phyloP scores from a whole-genome alignment of 2,888 invertebrate species.

The Frankliniella fusca region DNA sequence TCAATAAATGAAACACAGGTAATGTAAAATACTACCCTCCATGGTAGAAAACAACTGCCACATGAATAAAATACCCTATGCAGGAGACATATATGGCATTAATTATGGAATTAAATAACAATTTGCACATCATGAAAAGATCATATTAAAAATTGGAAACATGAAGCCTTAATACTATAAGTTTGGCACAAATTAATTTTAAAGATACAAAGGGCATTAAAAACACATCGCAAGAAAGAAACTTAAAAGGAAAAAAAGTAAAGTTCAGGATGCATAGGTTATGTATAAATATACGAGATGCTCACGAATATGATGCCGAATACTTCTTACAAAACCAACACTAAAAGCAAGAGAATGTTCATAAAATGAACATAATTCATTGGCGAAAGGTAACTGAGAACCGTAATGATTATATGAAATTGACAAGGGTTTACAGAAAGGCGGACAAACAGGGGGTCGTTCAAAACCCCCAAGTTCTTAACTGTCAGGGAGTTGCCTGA shows the following conservation, averaged over 20 bases:
- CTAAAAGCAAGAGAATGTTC: neutral
- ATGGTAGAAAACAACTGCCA: too few species aligned
- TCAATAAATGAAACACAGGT: neutral
- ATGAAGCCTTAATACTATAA: too few species aligned
- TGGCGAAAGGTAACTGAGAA: neutral
- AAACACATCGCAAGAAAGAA: neutral
- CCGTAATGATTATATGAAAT: neutral
- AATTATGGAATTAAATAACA: neutral
- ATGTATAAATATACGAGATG: neutral
- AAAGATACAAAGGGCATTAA: neutral
- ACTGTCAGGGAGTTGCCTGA: neutral
- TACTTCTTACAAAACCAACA: too few species aligned
- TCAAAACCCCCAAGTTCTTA: neutral
- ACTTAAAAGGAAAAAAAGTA: neutral
- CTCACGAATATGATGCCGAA: too few species aligned
- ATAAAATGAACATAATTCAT: neutral
- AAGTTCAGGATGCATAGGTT: neutral
- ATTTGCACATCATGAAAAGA: neutral
- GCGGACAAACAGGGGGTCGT: conserved; percentile 5
- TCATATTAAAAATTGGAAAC: neutral
- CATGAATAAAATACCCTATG: too few species aligned
- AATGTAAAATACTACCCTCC: too few species aligned
- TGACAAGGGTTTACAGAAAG: neutral
- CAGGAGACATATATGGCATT: too few species aligned
- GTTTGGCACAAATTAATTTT: neutral